Evolutionary conservation across 2,888 invertebrate species (phyloP).

Genomic region (Heterodera filipjevi): DNA sequence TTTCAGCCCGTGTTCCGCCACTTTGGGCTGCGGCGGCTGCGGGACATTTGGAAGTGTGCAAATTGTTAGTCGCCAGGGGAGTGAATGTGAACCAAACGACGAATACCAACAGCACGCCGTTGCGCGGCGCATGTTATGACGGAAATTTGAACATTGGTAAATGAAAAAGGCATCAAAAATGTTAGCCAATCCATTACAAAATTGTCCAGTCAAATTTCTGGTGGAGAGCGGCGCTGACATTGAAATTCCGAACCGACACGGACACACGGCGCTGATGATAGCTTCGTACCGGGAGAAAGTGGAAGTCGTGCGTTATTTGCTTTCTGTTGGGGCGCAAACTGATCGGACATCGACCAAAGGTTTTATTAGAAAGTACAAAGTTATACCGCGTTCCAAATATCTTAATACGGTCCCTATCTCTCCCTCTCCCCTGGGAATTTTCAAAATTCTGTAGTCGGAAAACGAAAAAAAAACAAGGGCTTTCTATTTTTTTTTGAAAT

Average conservation of each 20-base stretch:
- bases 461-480: no score
- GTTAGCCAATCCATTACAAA: not conserved
- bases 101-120: constrained; percentile 88
- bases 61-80: constrained; percentile 71
- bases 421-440: no score
- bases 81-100: constrained; percentile 93
- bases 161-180: not conserved
- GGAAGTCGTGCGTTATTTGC: constrained; percentile 84
- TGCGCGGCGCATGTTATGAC: constrained; percentile 93
- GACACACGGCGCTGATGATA: constrained; percentile 95
- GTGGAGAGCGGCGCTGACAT: constrained; percentile 90
- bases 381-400: no score
- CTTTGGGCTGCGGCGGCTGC: constrained; percentile 97
- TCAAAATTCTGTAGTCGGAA: no score
- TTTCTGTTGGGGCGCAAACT: constrained; percentile 84
- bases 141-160: constrained; percentile 85
- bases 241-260: constrained; percentile 85
- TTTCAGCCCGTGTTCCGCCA: constrained; percentile 76
- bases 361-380: no score
- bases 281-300: constrained; percentile 94
- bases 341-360: constrained; percentile 78
- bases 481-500: no score
- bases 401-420: no score
- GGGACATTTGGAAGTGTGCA: constrained; percentile 83
- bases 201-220: constrained; percentile 68